These are phyloP conservation scores for Ecdyonurus torrentis DNA, from an alignment of 2,888 invertebrate genomes.

Conservation along the genomic window DNA sequence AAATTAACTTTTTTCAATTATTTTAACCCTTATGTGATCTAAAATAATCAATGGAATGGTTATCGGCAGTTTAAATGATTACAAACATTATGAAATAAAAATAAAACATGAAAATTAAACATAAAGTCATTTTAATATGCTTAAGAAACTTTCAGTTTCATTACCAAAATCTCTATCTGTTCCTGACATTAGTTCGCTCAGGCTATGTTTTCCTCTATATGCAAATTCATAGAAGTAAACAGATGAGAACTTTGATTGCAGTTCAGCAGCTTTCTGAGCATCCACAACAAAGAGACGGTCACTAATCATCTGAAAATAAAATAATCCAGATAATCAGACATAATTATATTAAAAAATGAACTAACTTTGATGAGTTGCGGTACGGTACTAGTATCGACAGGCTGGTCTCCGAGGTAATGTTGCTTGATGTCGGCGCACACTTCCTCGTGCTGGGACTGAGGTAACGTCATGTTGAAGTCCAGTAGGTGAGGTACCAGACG, in stretches of 20 bases:
- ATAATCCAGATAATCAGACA: no score
- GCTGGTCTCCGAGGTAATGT: slow-evolving; percentile 35
- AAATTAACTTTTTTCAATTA: no score
- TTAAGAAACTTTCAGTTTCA: no score
- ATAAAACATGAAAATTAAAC: no score
- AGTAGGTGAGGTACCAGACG: slow-evolving; percentile 41
- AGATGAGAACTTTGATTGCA: slow-evolving; percentile 39
- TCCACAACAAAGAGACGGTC: slow-evolving; percentile 45
- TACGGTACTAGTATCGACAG: slow-evolving; percentile 13
- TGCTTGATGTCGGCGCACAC: slow-evolving; percentile 35
- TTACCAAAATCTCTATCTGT: slow-evolving; percentile 40
- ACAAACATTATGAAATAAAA: neutral
- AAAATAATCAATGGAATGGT: no score
- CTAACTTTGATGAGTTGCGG: slow-evolving; percentile 8
- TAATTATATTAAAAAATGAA: no score
- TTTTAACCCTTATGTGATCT: no score
- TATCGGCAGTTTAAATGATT: no score
- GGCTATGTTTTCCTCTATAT: slow-evolving; percentile 38
- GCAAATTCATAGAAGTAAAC: slow-evolving; percentile 48
- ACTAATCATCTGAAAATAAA: slow-evolving; percentile 40
- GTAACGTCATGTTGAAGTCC: slow-evolving; percentile 41
- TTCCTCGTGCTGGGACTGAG: slow-evolving; percentile 26
- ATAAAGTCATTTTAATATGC: no score
- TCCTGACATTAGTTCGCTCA: slow-evolving; percentile 34
- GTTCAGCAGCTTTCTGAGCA: slow-evolving; percentile 38